These are phyloP conservation scores for Drosophila pegasa DNA, from an alignment of 2,888 invertebrate species.

Conservation along the genomic window DNA sequence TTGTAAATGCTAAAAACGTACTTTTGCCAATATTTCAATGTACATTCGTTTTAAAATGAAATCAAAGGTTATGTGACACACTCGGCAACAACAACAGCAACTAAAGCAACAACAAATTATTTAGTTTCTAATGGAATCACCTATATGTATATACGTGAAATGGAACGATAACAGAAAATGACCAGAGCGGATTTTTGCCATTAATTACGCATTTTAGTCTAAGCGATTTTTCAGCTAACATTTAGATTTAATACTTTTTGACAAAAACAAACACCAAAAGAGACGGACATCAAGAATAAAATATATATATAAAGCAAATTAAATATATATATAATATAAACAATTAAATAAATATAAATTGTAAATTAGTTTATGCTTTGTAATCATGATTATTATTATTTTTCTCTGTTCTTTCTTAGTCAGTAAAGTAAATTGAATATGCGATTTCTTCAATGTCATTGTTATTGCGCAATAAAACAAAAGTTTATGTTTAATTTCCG, in stretches of 20 bases:
- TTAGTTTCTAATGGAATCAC: conserved; percentile 65
- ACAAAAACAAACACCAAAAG: conserved; percentile 60
- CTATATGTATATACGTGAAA: conserved; percentile 28
- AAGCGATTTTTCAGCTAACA: conserved; percentile 63
- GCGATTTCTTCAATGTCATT: conserved; percentile 46
- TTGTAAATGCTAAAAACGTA: conserved; percentile 44
- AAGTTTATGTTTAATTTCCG: conserved; percentile 37
- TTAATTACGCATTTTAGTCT: conserved; percentile 74
- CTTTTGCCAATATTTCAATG: conserved; percentile 68
- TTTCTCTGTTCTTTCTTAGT: conserved; percentile 38
- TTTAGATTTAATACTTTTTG: conserved; percentile 39
- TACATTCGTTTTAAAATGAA: conserved; percentile 59
- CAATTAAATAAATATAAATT: conserved; percentile 17
- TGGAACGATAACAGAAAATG: conserved; percentile 42
- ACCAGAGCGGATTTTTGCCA: conserved; percentile 71
- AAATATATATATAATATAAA: neutral
- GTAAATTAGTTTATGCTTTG: conserved; percentile 30
- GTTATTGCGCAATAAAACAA: conserved; percentile 48
- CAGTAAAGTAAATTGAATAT: conserved; percentile 33
- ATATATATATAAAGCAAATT: conserved; percentile 6
- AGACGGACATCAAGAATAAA: conserved; percentile 43
- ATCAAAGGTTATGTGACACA: conserved; percentile 68
- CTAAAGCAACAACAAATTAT: conserved; percentile 60
- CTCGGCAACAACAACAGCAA: conserved; percentile 22
- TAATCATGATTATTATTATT: conserved; percentile 3